These are phyloP conservation scores for Toxotes jaculatrix DNA, from an alignment of 2,113 vertebrate genomes.

Conservation along the genomic window DNA sequence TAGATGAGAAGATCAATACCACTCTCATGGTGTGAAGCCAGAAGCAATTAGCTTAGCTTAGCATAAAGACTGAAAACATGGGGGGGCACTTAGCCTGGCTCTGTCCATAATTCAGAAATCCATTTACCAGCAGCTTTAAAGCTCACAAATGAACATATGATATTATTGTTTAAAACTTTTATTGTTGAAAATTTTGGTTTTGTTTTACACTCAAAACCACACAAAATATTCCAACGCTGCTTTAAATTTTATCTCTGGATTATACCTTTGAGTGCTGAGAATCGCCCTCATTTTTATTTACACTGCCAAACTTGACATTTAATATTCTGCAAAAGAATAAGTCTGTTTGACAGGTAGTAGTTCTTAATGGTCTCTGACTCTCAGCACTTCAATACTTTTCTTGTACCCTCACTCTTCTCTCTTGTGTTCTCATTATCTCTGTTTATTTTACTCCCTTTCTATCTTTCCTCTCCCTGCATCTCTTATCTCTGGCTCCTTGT, in stretches of 20 bases:
- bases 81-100: background rate
- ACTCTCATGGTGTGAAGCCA: background rate
- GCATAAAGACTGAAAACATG: background rate
- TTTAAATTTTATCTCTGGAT: constrained; percentile 33
- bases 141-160: background rate
- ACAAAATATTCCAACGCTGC: background rate
- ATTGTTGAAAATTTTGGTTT: background rate
- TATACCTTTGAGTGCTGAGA: constrained; percentile 39
- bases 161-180: background rate
- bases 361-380: constrained; percentile 39
- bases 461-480: constrained; percentile 17
- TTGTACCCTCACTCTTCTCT: constrained; percentile 41
- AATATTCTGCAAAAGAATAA: constrained; percentile 44
- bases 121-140: background rate
- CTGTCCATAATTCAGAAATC: too few relatives aligned
- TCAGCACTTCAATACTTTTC: constrained; percentile 16
- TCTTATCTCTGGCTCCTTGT: constrained; percentile 19
- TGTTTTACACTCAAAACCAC: background rate
- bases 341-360: constrained; percentile 53
- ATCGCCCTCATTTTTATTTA: constrained; percentile 43
- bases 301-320: constrained; percentile 37
- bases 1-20: background rate
- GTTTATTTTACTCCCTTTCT: constrained; percentile 33
- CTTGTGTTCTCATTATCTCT: constrained; percentile 63
- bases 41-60: background rate